Conservation (phyloP, 2,797 vertebrate genomes). For the Morus bassanus region DNA sequence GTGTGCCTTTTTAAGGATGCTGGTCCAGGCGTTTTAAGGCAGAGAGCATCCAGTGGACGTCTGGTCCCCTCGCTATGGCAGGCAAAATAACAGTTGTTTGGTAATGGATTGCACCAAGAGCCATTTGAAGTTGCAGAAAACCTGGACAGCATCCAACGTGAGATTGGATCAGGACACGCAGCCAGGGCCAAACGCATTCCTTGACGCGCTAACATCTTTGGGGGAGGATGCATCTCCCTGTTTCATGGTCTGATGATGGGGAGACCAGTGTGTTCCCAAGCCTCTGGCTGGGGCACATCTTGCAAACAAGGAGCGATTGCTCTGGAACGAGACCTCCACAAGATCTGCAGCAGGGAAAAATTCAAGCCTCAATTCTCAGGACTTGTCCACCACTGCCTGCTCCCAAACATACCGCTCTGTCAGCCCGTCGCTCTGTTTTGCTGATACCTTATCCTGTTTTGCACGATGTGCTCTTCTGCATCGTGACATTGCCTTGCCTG, state of each 20-base stretch:
- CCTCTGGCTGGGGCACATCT: background rate
- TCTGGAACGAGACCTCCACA: background rate
- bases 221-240: background rate
- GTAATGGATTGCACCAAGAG: background rate
- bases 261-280: background rate
- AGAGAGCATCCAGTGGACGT: background rate
- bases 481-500: background rate
- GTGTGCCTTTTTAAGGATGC: background rate
- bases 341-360: background rate
- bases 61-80: background rate
- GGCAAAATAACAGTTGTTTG: background rate
- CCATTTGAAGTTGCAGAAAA: background rate
- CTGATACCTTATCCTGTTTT: background rate
- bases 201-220: background rate
- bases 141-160: background rate
- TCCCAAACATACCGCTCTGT: background rate
- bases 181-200: fast-evolving
- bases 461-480: background rate
- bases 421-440: background rate
- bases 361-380: background rate
- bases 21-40: background rate
- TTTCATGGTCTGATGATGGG: background rate
- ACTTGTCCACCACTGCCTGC: background rate
- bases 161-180: background rate
- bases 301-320: fast-evolving